These are phyloP conservation scores for Athalia rosae DNA, from an alignment of 2,888 invertebrate genomes.

Conservation along the genomic window DNA sequence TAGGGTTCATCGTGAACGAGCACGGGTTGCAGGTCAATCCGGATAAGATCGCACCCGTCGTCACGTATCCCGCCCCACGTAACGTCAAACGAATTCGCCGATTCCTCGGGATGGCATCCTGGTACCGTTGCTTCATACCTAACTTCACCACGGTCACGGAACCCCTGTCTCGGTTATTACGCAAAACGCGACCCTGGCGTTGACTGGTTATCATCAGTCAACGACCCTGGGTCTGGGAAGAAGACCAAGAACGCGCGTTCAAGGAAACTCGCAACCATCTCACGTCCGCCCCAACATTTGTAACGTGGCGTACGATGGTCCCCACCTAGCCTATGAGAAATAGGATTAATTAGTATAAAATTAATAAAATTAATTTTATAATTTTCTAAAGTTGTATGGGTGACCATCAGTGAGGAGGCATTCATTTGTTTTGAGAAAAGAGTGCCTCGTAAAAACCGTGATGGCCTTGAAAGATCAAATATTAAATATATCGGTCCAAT, in stretches of 20 bases:
- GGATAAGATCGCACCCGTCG: constrained; percentile 49
- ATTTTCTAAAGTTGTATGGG: too few relatives aligned
- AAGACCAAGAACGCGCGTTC: constrained; percentile 38
- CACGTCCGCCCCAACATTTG: too few relatives aligned
- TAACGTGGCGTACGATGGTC: too few relatives aligned
- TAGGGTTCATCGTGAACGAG: constrained; percentile 50
- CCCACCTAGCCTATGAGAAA: too few relatives aligned
- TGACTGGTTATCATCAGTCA: too few relatives aligned
- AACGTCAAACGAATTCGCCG: neutral
- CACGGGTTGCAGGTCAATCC: constrained; percentile 52
- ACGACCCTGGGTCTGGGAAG: constrained; percentile 34
- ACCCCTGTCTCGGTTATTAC: constrained; percentile 29
- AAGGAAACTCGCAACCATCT: too few relatives aligned
- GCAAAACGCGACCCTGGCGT: constrained; percentile 34
- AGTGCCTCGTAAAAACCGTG: too few relatives aligned
- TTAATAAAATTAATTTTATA: too few relatives aligned
- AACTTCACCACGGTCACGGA: constrained; percentile 22
- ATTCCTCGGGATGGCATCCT: neutral
- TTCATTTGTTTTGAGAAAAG: too few relatives aligned
- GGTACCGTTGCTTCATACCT: neutral
- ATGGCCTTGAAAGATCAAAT: constrained; percentile 39
- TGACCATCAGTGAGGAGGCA: too few relatives aligned
- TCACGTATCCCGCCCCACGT: constrained; percentile 38
- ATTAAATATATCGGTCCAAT: too few relatives aligned
- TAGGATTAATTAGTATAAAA: too few relatives aligned